phyloP scores from a whole-genome alignment of 2,113 vertebrate species.

The Peromyscus leucopus region DNA sequence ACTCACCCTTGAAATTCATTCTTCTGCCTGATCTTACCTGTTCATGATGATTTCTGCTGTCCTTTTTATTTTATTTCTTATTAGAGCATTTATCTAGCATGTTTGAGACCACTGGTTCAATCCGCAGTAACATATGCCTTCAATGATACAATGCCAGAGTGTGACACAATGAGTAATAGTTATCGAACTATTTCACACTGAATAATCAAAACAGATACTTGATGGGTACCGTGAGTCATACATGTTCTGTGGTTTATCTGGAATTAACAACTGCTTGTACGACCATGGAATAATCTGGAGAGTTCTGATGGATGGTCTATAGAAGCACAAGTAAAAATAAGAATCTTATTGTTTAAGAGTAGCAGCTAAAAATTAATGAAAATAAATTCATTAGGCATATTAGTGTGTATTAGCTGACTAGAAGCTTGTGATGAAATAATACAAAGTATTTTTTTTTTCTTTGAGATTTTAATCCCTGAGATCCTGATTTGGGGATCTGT shows the following conservation, averaged over 20 bases:
- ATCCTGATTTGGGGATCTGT: neutral
- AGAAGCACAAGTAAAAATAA: neutral
- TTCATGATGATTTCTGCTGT: neutral
- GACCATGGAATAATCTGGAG: neutral
- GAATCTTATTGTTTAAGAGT: neutral
- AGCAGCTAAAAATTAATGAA: neutral
- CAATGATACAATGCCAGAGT: neutral
- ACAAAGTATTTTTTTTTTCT: neutral
- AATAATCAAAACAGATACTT: neutral
- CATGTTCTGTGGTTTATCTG: neutral
- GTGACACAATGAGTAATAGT: neutral
- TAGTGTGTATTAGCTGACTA: neutral
- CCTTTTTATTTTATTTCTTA: neutral
- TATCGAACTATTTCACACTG: neutral
- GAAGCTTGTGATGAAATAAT: constrained; percentile 9
- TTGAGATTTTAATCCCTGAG: neutral
- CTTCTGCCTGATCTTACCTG: neutral
- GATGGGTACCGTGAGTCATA: neutral
- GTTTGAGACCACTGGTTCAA: neutral
- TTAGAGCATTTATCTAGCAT: neutral
- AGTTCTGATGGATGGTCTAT: neutral
- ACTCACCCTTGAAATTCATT: neutral
- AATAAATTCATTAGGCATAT: constrained; percentile 3
- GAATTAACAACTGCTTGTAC: neutral
- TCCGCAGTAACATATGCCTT: neutral